Conservation (phyloP, 2,888 invertebrate species). For the Cheilosia variabilis region DNA sequence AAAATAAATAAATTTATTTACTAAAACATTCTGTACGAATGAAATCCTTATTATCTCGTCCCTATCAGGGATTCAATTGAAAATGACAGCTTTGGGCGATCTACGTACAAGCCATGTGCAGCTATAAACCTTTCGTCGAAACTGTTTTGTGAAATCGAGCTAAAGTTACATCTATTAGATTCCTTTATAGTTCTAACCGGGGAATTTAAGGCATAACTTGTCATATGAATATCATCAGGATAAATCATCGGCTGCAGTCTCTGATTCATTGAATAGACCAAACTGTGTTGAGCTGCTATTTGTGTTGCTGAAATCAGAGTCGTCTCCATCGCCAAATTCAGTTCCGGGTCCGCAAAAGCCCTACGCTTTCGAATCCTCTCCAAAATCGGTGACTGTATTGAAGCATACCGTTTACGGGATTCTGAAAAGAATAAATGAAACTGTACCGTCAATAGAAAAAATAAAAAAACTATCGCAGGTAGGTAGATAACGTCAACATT, state of each 20-base stretch:
- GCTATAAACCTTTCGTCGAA: neutral
- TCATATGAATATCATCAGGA: neutral
- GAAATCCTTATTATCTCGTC: constrained; percentile 81
- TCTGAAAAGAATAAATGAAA: constrained; percentile 77
- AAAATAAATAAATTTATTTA: neutral
- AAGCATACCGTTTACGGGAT: constrained; percentile 81
- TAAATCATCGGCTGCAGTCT: neutral
- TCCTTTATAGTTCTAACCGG: neutral
- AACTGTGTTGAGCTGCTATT: constrained; percentile 38
- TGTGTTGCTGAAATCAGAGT: constrained; percentile 77
- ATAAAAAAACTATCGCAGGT: neutral
- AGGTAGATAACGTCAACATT: neutral
- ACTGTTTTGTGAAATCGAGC: constrained; percentile 46
- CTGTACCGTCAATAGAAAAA: neutral
- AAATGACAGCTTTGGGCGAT: constrained; percentile 80
- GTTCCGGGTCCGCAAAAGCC: constrained; percentile 84
- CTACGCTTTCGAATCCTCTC: constrained; percentile 84
- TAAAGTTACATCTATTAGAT: constrained; percentile 45
- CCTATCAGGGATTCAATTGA: constrained; percentile 90
- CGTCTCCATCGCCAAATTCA: constrained; percentile 82
- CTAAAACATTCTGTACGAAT: neutral
- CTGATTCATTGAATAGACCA: constrained; percentile 26
- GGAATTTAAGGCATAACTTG: neutral
- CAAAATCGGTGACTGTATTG: constrained; percentile 81
- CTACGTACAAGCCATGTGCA: constrained; percentile 6